A percentile compares a stretch with the other conserved stretches of the same genome.
These are phyloP conservation scores for Antitype chi DNA, from an alignment of 2,888 invertebrate genomes.

Conservation along the genomic window DNA sequence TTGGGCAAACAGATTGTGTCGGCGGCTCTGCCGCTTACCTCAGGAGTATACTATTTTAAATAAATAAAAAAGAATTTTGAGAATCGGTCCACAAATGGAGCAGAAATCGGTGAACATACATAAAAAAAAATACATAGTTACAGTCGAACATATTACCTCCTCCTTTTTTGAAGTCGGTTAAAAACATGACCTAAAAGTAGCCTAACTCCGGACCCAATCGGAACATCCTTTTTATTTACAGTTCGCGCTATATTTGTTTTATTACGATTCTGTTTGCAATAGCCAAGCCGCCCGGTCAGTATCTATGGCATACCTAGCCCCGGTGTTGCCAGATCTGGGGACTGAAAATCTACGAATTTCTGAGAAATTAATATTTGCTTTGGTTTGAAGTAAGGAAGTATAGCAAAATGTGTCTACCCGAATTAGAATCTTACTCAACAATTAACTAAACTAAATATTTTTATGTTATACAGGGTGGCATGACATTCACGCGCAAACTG, in stretches of 20 bases:
- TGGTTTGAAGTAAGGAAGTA: not conserved
- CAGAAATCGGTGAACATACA: too few species aligned
- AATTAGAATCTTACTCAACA: not conserved
- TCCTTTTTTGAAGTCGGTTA: too few species aligned
- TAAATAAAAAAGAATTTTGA: too few species aligned
- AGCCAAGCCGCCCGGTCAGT: constrained; percentile 58
- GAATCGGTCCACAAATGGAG: too few species aligned
- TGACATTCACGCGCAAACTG: too few species aligned
- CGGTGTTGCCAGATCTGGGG: constrained; percentile 40
- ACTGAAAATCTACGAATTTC: constrained; percentile 4
- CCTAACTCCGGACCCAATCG: constrained; percentile 23
- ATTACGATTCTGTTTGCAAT: constrained; percentile 71
- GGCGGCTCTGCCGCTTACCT: too few species aligned
- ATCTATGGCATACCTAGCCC: constrained; percentile 49
- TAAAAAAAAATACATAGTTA: too few species aligned
- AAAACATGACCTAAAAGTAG: too few species aligned
- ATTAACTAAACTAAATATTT: not conserved
- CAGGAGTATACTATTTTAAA: too few species aligned
- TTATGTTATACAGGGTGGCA: not conserved
- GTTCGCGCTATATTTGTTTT: constrained; percentile 71
- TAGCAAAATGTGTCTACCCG: not conserved
- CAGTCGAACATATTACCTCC: too few species aligned
- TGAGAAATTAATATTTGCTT: not conserved
- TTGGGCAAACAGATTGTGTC: too few species aligned
- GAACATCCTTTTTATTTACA: constrained; percentile 61